Conservation (phyloP, 2,888 invertebrate species). For the Lobophora halterata region DNA sequence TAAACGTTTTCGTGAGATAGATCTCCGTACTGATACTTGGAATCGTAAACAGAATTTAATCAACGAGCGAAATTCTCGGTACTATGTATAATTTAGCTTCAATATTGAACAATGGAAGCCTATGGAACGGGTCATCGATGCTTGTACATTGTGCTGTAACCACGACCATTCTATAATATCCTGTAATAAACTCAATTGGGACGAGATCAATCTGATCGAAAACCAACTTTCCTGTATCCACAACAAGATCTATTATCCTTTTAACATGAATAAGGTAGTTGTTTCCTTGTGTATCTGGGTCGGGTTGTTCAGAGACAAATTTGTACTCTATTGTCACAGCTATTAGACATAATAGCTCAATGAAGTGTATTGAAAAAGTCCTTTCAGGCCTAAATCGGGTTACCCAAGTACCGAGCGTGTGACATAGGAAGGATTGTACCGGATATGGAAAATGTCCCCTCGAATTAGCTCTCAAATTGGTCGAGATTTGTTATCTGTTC, state of each 20-base stretch:
- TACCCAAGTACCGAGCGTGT: constrained; percentile 61
- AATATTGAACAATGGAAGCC: constrained; percentile 44
- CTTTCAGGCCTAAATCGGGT: constrained; percentile 67
- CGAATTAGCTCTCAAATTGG: constrained; percentile 70
- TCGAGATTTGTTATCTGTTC: constrained; percentile 60
- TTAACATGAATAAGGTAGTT: constrained; percentile 5
- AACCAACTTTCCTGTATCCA: constrained; percentile 45
- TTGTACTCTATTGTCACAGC: constrained; percentile 74
- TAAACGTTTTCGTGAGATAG: constrained; percentile 24
- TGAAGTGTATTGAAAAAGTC: constrained; percentile 74
- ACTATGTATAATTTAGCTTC: constrained; percentile 34
- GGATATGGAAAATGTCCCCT: constrained; percentile 74
- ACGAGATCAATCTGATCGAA: constrained; percentile 39
- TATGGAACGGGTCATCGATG: constrained; percentile 54
- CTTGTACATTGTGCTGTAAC: constrained; percentile 60
- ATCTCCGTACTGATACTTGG: constrained; percentile 21
- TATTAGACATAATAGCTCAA: constrained; percentile 73
- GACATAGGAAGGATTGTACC: constrained; percentile 55
- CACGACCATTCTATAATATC: constrained; percentile 76
- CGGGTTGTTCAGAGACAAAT: constrained; percentile 63
- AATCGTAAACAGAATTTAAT: constrained; percentile 24
- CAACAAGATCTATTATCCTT: constrained; percentile 42
- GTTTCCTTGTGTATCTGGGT: constrained; percentile 14
- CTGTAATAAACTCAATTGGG: constrained; percentile 75
- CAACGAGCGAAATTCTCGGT: constrained; percentile 18